phyloP scores from a whole-genome alignment of 2,797 vertebrate genomes.

The Paramormyrops hopkinsi region DNA sequence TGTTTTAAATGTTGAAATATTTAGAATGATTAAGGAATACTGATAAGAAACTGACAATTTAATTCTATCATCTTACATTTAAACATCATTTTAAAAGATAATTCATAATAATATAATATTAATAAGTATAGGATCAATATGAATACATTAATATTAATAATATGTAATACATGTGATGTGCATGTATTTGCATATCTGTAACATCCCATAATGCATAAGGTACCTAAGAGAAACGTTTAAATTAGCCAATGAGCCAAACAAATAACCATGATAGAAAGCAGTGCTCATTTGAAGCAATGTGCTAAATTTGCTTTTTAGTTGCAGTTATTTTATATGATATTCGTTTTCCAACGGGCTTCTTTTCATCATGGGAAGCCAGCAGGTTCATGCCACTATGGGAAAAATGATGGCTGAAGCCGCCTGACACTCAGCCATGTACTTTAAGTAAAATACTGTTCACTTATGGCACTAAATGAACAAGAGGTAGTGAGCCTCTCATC shows the following conservation, averaged over 20 bases:
- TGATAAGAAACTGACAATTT: background rate
- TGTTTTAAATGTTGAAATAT: background rate
- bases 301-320: background rate
- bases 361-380: background rate
- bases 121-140: background rate
- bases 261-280: background rate
- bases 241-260: background rate
- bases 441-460: slow-evolving; percentile 34
- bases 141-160: background rate
- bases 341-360: background rate
- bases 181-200: background rate
- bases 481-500: background rate
- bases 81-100: background rate
- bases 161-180: background rate
- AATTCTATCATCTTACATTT: background rate
- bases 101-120: background rate
- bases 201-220: background rate
- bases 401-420: slow-evolving; percentile 33
- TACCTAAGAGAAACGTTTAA: background rate
- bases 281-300: background rate
- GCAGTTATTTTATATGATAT: background rate
- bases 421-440: slow-evolving; percentile 52
- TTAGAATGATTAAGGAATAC: background rate
- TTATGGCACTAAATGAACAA: background rate
- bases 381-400: slow-evolving; percentile 1